Conservation (phyloP, 2,888 invertebrate species). For the Luffia ferchaultella region DNA sequence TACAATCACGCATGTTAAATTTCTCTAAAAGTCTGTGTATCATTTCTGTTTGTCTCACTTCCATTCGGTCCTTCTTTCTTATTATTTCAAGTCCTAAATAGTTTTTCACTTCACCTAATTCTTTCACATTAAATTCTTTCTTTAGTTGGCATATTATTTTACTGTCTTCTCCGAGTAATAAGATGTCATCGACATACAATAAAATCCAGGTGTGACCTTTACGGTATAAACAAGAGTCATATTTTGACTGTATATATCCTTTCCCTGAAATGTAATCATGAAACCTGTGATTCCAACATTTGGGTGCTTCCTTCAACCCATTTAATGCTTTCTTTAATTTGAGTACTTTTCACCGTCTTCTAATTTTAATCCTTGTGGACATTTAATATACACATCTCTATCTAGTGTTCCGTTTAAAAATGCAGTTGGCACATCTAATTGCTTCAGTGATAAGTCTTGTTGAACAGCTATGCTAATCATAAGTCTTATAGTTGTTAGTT, state of each 20-base stretch:
- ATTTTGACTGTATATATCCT: slow-evolving; percentile 1
- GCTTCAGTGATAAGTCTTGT: background rate
- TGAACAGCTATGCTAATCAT: too few relatives aligned
- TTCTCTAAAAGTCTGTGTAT: background rate
- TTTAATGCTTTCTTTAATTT: slow-evolving; percentile 13
- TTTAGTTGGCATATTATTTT: slow-evolving; percentile 5
- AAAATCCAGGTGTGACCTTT: slow-evolving; percentile 10
- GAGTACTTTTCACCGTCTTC: slow-evolving; percentile 6
- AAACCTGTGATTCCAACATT: slow-evolving; percentile 14
- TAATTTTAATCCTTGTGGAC: background rate
- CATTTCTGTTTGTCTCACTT: background rate
- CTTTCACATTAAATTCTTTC: slow-evolving; percentile 10
- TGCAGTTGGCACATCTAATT: background rate
- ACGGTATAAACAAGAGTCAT: slow-evolving; percentile 13
- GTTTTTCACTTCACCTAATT: slow-evolving; percentile 4
- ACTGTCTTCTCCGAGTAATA: slow-evolving; percentile 5
- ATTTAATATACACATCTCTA: background rate
- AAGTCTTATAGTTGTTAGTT: too few relatives aligned
- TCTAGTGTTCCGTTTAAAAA: background rate
- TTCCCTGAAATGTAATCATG: slow-evolving; percentile 9
- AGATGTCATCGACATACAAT: slow-evolving; percentile 13
- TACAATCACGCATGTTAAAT: background rate
- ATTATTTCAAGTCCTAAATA: slow-evolving; percentile 11
- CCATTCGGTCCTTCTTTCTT: background rate
- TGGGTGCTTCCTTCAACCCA: slow-evolving; percentile 14